phyloP scores from a whole-genome alignment of 2,888 invertebrate genomes.

The Melinaea menophilus region DNA sequence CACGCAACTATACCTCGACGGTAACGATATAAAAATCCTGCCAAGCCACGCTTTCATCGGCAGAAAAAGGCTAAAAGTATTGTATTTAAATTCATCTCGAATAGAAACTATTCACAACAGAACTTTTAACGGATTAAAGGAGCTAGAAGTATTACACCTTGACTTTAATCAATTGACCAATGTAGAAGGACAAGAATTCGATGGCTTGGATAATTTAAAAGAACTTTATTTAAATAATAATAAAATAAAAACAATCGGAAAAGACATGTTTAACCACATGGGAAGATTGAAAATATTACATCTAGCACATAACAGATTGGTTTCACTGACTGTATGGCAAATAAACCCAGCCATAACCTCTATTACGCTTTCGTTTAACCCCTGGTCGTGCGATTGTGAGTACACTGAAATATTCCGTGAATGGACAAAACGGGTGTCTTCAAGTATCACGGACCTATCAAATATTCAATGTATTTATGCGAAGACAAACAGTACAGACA shows the following conservation, averaged over 20 bases:
- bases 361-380: conserved; percentile 83
- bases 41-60: conserved; percentile 92
- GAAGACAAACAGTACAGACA: conserved; percentile 75
- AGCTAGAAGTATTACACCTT: conserved; percentile 85
- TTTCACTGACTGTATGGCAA: conserved; percentile 84
- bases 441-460: conserved; percentile 79
- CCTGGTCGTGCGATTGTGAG: conserved; percentile 91
- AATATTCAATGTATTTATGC: conserved; percentile 82
- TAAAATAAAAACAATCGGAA: conserved; percentile 82
- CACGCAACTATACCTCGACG: conserved; percentile 91
- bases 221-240: conserved; percentile 87
- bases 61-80: conserved; percentile 84
- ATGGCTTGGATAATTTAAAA: conserved; percentile 83
- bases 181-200: conserved; percentile 88
- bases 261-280: conserved; percentile 84
- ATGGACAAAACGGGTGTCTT: conserved; percentile 83
- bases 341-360: conserved; percentile 81
- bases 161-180: conserved; percentile 84
- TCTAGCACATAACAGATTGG: conserved; percentile 84
- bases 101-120: conserved; percentile 88
- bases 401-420: conserved; percentile 86
- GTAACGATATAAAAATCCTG: conserved; percentile 86
- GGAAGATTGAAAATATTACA: conserved; percentile 81
- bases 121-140: conserved; percentile 89
- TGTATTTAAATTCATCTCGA: conserved; percentile 87